Evolutionary conservation across 2,113 vertebrate species (phyloP).

Genomic region (Cisticola juncidis): DNA sequence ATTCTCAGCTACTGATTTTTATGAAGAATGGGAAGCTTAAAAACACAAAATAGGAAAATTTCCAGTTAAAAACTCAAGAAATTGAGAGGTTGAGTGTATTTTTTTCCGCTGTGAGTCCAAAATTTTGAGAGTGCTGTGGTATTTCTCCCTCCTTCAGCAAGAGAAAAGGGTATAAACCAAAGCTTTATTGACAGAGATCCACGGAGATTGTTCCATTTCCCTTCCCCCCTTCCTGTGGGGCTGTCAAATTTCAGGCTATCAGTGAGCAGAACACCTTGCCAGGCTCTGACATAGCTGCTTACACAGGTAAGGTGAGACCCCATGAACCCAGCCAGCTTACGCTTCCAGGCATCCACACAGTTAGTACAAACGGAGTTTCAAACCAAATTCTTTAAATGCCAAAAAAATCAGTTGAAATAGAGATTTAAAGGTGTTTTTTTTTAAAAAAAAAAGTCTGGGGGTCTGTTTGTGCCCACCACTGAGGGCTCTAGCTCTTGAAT

Average conservation of each 20-base stretch:
- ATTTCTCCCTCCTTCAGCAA: background rate
- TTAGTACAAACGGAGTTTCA: background rate
- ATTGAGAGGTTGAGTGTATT: background rate
- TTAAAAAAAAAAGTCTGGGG: background rate
- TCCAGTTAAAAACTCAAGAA: background rate
- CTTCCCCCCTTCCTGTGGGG: background rate
- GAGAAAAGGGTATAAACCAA: background rate
- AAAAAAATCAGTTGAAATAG: background rate
- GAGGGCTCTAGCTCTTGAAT: background rate
- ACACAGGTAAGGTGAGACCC: background rate
- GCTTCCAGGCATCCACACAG: background rate
- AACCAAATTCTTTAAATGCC: background rate
- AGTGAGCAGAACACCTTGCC: background rate
- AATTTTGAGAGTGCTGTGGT: background rate
- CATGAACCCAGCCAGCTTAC: background rate
- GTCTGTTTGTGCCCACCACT: background rate
- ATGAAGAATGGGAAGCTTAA: background rate
- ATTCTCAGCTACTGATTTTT: background rate
- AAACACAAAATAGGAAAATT: background rate
- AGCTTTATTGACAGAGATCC: background rate
- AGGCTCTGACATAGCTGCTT: background rate
- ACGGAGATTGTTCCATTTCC: background rate
- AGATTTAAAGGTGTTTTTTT: background rate
- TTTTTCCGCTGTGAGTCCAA: background rate
- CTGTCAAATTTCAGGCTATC: background rate